A percentile compares a stretch with the other conserved stretches of the same genome.
These are phyloP conservation scores for Tetragnatha versicolor DNA, from an alignment of 1,140 invertebrate genomes.

Conservation along the genomic window DNA sequence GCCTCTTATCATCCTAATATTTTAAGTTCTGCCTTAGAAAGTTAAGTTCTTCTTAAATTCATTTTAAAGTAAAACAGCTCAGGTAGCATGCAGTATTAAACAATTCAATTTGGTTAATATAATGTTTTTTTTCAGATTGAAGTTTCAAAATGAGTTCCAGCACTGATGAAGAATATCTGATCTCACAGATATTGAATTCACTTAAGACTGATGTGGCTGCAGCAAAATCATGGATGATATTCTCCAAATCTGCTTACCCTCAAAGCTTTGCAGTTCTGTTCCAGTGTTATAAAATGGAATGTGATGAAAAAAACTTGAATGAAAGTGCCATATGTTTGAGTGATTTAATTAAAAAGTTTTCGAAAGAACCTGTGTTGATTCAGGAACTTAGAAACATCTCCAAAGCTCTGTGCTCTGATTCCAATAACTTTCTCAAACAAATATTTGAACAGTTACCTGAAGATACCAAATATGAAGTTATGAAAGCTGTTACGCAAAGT, in stretches of 20 bases:
- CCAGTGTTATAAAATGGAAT: slow-evolving; percentile 45
- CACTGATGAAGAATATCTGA: slow-evolving; percentile 42
- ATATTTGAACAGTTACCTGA: slow-evolving; percentile 41
- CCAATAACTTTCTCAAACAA: slow-evolving; percentile 17
- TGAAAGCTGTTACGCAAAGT: slow-evolving; percentile 24
- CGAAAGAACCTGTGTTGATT: slow-evolving; percentile 15
- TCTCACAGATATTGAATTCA: slow-evolving; percentile 1
- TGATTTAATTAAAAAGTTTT: slow-evolving; percentile 39
- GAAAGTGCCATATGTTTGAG: slow-evolving; percentile 28
- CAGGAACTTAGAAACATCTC: slow-evolving; percentile 34
- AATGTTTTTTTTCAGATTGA: not conserved
- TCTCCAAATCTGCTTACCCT: slow-evolving; percentile 35
- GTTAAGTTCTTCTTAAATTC: too few species aligned
- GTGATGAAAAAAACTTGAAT: slow-evolving; percentile 25
- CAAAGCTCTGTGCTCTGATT: slow-evolving; percentile 4
- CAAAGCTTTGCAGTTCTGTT: slow-evolving; percentile 32
- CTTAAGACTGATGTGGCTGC: slow-evolving; percentile 13
- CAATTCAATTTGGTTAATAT: too few species aligned
- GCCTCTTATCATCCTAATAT: too few species aligned
- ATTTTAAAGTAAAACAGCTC: too few species aligned
- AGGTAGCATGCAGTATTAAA: too few species aligned
- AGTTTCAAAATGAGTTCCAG: not conserved
- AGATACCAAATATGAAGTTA: slow-evolving; percentile 36
- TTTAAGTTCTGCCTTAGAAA: too few species aligned
- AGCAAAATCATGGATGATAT: slow-evolving; percentile 48